Percentiles rank a stretch among this genome's conserved stretches.
phyloP scores from a whole-genome alignment of 2,888 invertebrate species.

The Pyrgus malvae region DNA sequence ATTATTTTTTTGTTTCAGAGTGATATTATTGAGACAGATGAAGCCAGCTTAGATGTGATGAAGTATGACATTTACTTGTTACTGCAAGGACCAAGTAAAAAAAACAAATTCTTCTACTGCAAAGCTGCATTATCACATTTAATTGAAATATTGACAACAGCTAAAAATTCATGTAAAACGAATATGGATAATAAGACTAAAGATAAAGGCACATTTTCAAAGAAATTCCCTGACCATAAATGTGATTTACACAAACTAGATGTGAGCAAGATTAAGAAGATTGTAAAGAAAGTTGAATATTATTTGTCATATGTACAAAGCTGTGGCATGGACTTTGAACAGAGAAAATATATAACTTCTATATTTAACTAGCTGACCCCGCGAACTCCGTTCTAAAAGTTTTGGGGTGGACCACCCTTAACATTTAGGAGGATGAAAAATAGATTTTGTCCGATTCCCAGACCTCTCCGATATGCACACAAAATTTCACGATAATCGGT shows the following conservation, averaged over 20 bases:
- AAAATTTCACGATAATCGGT: too few species aligned
- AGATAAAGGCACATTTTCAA: slow-evolving; percentile 66
- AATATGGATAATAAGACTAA: slow-evolving; percentile 38
- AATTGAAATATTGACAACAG: slow-evolving; percentile 73
- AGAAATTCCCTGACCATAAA: slow-evolving; percentile 80
- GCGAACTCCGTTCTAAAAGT: too few species aligned
- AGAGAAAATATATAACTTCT: background rate
- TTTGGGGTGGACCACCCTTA: too few species aligned
- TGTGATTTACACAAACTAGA: slow-evolving; percentile 75
- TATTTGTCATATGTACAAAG: slow-evolving; percentile 85
- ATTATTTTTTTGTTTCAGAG: slow-evolving; percentile 67
- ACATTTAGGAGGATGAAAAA: too few species aligned
- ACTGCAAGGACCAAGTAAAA: slow-evolving; percentile 81
- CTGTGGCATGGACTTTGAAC: slow-evolving; percentile 42
- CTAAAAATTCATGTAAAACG: slow-evolving; percentile 53
- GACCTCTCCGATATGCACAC: too few species aligned
- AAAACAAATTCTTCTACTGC: slow-evolving; percentile 80
- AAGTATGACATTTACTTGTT: slow-evolving; percentile 83
- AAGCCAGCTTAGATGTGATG: slow-evolving; percentile 80
- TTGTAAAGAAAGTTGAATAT: slow-evolving; percentile 87
- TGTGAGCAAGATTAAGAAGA: slow-evolving; percentile 75
- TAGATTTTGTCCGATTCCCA: too few species aligned
- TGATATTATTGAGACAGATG: slow-evolving; percentile 78
- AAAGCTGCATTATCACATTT: slow-evolving; percentile 86
- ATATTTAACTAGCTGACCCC: background rate